Evolutionary conservation across 2,797 vertebrate species (phyloP), one percentile per base, ranked within the genome.

Genomic region (Micropoecilia bifurca): DNA sequence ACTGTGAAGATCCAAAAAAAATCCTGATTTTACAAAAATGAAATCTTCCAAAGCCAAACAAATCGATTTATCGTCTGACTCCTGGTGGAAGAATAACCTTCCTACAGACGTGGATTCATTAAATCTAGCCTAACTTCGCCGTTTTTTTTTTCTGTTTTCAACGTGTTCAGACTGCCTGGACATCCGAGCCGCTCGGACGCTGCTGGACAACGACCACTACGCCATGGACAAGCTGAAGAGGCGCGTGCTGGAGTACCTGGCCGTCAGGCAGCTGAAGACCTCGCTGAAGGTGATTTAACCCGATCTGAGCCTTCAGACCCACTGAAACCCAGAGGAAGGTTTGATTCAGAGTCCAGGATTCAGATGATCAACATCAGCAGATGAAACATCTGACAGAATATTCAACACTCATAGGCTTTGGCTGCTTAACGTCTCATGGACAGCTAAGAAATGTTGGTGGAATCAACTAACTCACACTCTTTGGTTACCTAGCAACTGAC

Each of bases 151-250:
- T 36, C 33, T 48, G 71, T 45, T n/a, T 47, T 47, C 6, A 68
- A 41, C 13, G 30, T 9, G 9, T 10, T 45, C 91, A 99, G 99
- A 99, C 93, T 96, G 96, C 53, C 94, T 99, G 87, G 97, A 99
- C 90, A 99, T 99, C 87, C 92, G 93, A 12, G 96, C 97, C 0
- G 98, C 99, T 46, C 96, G 97, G 0, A 93, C 97, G 41, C 95
- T 98, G 6, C 74, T 99, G 93, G 98, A 99, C 90, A 98, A 97
- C 5, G 98, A 99, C 85, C 98, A 99, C 83, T 99, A 99, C 0
- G 98, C 98, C 80, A 97, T 99, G 97, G 96, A 99, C 78, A 98
- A 99, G 88, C 79, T 99, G 93, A 99, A 99, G 95, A 97, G 95
- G 85, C 96, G 99, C 0, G 97, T 99, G 76, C 89, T 99, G 88